phyloP scores from a whole-genome alignment of 2,888 invertebrate genomes.

The Cantharis flavilabris region DNA sequence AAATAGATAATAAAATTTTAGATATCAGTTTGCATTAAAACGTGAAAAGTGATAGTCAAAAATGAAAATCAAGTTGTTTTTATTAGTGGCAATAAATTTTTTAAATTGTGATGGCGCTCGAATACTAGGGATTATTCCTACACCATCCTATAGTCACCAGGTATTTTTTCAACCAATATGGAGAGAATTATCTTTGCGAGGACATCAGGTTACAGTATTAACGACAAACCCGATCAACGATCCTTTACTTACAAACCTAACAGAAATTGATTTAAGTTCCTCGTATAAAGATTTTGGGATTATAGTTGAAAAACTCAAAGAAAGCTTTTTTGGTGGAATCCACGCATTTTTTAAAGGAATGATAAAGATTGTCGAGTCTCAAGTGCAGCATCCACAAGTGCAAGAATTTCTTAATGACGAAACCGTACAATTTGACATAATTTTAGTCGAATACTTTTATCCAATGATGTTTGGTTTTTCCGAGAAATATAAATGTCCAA shows the following conservation, averaged over 20 bases:
- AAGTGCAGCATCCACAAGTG: slow-evolving; percentile 39
- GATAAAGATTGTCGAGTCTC: not conserved
- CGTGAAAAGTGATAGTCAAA: not conserved
- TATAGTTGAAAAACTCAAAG: not conserved
- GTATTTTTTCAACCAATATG: not conserved
- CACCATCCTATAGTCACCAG: not conserved
- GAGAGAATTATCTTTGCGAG: not conserved
- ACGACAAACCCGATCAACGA: not conserved
- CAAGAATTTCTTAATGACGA: slow-evolving; percentile 44
- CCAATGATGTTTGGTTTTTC: slow-evolving; percentile 43
- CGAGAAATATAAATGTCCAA: slow-evolving; percentile 46
- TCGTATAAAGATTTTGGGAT: not conserved
- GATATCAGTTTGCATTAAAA: not conserved
- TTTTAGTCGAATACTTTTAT: slow-evolving; percentile 45
- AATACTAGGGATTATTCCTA: not conserved
- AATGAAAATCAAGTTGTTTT: not conserved
- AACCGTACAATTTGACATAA: slow-evolving; percentile 44
- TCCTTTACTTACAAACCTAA: not conserved
- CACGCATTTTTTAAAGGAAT: not conserved
- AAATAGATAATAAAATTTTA: not conserved
- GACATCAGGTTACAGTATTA: not conserved
- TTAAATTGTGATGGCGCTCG: not conserved
- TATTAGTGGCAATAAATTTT: not conserved
- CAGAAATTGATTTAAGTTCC: not conserved
- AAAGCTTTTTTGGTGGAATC: not conserved